These are phyloP conservation scores for Agrochola circellaris DNA, from an alignment of 2,888 invertebrate species.

Conservation along the genomic window DNA sequence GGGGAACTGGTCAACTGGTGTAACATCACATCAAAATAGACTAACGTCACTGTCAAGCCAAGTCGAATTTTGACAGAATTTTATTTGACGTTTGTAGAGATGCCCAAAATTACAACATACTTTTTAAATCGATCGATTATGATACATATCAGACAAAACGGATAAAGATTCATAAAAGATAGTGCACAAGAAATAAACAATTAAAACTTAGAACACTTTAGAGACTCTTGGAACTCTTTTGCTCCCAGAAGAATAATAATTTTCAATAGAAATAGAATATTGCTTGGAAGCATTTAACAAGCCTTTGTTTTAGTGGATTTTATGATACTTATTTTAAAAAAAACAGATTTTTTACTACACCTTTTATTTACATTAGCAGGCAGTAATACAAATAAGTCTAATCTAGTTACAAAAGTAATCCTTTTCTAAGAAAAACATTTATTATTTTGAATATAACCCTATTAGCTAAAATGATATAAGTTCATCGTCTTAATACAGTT, in stretches of 20 bases:
- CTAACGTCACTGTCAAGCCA: neutral
- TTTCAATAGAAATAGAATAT: neutral
- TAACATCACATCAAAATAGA: neutral
- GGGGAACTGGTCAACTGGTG: too few relatives aligned
- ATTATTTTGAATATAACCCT: neutral
- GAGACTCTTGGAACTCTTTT: neutral
- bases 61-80: neutral
- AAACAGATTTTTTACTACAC: neutral
- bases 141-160: neutral
- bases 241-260: neutral
- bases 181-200: neutral
- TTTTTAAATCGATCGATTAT: conserved; percentile 13
- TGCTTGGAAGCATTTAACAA: neutral
- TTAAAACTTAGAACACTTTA: too few relatives aligned
- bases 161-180: neutral
- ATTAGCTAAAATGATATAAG: neutral
- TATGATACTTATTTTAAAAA: conserved; percentile 11
- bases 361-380: conserved; percentile 8
- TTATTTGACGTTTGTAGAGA: conserved; percentile 11
- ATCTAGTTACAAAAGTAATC: neutral
- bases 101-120: neutral
- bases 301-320: conserved; percentile 5
- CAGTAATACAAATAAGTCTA: neutral
- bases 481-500: neutral
- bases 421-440: neutral